Evolutionary conservation across 2,797 vertebrate species (phyloP), one percentile per base, ranked within the genome.

Genomic region (Esox lucius): DNA sequence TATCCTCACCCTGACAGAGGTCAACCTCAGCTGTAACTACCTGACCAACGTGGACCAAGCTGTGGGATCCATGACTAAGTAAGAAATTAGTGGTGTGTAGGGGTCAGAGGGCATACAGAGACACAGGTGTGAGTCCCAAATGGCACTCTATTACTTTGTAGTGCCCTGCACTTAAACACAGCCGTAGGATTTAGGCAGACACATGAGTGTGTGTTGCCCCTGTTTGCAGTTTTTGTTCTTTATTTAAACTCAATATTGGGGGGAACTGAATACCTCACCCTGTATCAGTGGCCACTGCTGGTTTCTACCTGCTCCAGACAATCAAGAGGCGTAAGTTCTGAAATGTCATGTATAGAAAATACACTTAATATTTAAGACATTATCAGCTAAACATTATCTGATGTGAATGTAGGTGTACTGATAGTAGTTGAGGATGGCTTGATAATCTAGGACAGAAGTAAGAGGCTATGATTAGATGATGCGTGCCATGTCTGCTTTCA

Each of bases 11-110:
- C 92, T 99, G 76, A 95, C 93, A 0, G 97, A 99, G 84, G 94
- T 99, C 75, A 98, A 99, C 31, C 87, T 99, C 87, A 98, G 96
- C 78, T 97, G 96, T 85, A 99, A 99, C 46, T 91, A 87, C 56
- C 94, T 99, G 78, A 89, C 80, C 80, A 90, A 75, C 3, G 84
- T 99, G 85, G 96, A 95, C 4, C 90, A 94, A 22, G 91, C 90
- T 13, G 91, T 95, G 0, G 95, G 95, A 74, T 90, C 91, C 68
- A 98, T 99, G 97, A 92, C 93, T 87, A 97, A 95, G 98, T 97
- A 90, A 85, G 95, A 19, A 17, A 15, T 28, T 5, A 28, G 5
- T 13, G 4, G 64, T 66, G 56, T 61, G 2, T 13, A 13, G 31
- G 28, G 56, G 53, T 33, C 64, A 66, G 16, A 33, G 26, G 28